phyloP scores from a whole-genome alignment of 2,888 invertebrate species.

The Panzeria rudis region DNA sequence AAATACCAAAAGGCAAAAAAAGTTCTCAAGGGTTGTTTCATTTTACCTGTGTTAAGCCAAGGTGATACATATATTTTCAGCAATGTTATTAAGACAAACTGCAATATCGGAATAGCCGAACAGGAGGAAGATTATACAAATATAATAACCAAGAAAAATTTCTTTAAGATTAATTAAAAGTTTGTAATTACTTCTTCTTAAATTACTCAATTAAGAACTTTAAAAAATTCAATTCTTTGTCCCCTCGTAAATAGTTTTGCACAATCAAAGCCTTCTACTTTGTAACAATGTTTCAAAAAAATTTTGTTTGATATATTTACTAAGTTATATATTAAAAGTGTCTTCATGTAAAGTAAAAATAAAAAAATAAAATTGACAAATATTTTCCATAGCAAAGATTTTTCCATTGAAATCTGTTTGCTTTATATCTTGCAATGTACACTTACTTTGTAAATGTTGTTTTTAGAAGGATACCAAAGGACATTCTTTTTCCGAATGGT shows the following conservation, averaged over 20 bases:
- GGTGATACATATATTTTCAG: neutral
- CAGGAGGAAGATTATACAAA: neutral
- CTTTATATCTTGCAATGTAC: neutral
- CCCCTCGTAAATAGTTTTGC: neutral
- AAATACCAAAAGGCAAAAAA: neutral
- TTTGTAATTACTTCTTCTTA: neutral
- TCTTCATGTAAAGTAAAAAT: neutral
- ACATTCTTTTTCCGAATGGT: neutral
- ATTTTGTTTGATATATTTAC: neutral
- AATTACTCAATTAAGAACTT: neutral
- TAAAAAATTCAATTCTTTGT: too few relatives aligned
- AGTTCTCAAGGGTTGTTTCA: neutral
- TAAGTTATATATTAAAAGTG: neutral
- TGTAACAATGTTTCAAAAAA: neutral
- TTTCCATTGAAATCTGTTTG: neutral
- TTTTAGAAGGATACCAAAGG: neutral
- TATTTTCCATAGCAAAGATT: neutral
- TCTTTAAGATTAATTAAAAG: neutral
- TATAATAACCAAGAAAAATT: neutral
- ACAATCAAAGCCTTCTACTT: neutral
- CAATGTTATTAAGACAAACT: neutral
- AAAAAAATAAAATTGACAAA: neutral
- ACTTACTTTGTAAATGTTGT: constrained; percentile 33
- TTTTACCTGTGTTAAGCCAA: neutral
- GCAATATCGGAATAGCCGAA: neutral